Percentiles rank a stretch among this genome's conserved stretches.
These are phyloP conservation scores for Scaptomyza cyrtandrae DNA, from an alignment of 2,888 invertebrate genomes.

Conservation along the genomic window DNA sequence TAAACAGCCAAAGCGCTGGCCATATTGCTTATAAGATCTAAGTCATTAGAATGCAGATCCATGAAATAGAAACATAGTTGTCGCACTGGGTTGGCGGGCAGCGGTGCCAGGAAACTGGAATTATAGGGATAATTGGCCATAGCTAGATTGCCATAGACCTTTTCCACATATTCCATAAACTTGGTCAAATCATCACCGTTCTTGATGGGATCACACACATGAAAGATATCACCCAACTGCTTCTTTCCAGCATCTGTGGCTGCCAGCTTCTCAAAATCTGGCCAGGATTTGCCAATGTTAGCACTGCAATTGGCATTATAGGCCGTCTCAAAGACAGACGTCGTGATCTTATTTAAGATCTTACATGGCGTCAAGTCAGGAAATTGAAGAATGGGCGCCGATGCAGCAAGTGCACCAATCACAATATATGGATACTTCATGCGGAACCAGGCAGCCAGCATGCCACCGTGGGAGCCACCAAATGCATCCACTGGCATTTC, in stretches of 20 bases:
- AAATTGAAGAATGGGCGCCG: constrained; percentile 96
- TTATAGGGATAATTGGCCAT: constrained; percentile 98
- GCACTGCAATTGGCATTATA: constrained; percentile 87
- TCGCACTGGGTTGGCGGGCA: constrained; percentile 94
- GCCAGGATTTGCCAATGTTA: constrained; percentile 92
- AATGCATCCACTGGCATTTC: constrained; percentile 92
- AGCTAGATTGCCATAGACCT: constrained; percentile 92
- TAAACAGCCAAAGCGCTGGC: constrained; percentile 90
- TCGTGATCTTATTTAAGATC: constrained; percentile 91
- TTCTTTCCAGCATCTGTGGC: constrained; percentile 88
- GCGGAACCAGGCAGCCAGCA: constrained; percentile 97
- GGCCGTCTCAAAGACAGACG: constrained; percentile 88
- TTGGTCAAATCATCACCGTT: constrained; percentile 85
- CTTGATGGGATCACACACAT: constrained; percentile 90
- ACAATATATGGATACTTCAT: constrained; percentile 97
- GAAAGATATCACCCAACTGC: constrained; percentile 90
- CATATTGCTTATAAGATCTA: constrained; percentile 85
- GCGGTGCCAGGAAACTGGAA: constrained; percentile 91
- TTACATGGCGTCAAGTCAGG: constrained; percentile 91
- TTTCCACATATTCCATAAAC: constrained; percentile 89
- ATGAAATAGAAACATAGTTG: constrained; percentile 87
- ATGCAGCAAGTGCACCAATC: constrained; percentile 95
- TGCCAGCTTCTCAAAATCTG: constrained; percentile 87
- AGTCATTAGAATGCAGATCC: constrained; percentile 46
- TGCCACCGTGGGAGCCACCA: constrained; percentile 97